Evolutionary conservation across 1,140 invertebrate species (phyloP).

Genomic region (Papilio helenus): DNA sequence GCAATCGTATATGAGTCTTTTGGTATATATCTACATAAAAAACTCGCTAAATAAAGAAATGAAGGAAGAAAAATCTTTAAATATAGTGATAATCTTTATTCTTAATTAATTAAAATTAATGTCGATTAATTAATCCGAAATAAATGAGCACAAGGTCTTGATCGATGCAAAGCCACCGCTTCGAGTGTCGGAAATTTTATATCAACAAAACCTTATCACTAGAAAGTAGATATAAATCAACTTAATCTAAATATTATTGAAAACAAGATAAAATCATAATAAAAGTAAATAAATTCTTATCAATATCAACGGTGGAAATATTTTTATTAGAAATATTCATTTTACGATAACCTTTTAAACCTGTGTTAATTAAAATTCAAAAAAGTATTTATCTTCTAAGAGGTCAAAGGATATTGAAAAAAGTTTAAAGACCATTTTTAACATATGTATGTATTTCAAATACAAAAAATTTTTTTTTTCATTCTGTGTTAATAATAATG

Average conservation of each 20-base stretch:
- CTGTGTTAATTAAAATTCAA: background rate
- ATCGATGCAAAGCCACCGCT: constrained; percentile 6
- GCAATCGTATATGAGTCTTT: too few species aligned
- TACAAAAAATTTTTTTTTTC: too few species aligned
- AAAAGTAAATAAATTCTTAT: constrained; percentile 4
- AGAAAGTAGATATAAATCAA: constrained; percentile 16
- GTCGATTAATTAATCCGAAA: background rate
- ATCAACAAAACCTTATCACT: constrained; percentile 5
- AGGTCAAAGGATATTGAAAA: background rate
- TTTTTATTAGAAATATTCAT: background rate
- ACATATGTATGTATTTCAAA: too few species aligned
- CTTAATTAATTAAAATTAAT: background rate
- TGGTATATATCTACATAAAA: background rate
- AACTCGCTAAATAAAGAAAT: background rate
- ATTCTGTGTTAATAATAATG: background rate
- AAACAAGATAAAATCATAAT: background rate
- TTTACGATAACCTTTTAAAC: background rate
- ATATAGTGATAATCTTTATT: background rate
- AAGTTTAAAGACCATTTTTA: background rate
- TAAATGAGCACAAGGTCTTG: constrained; percentile 19
- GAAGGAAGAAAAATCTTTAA: background rate
- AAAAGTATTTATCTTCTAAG: background rate
- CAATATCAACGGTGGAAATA: background rate
- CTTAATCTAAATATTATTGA: constrained; percentile 13
- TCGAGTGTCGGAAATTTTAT: background rate